phyloP scores from a whole-genome alignment of 35 echinoderm and acorn worm species.

The Lytechinus variegatus region DNA sequence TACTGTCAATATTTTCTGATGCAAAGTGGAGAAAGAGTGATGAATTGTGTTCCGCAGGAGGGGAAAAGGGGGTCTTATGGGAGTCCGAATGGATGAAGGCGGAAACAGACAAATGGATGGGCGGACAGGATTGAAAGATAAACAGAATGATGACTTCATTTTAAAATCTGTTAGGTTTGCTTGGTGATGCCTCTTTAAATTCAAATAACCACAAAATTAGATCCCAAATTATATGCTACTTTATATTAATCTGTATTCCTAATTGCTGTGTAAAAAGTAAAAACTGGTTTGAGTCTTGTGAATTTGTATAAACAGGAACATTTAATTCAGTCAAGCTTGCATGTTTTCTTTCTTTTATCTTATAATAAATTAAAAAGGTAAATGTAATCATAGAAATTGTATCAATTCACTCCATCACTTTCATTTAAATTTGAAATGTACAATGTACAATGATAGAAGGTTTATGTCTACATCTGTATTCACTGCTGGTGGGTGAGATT shows the following conservation, averaged over 20 bases:
- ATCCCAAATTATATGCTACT: not conserved
- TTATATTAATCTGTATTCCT: no score
- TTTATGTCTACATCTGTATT: no score
- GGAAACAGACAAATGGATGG: conserved; percentile 10
- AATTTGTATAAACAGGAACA: no score
- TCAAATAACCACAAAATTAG: not conserved
- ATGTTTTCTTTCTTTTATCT: no score
- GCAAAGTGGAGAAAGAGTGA: not conserved
- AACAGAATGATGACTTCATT: not conserved
- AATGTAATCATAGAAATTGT: no score
- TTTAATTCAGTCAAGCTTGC: no score
- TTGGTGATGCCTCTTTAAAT: not conserved
- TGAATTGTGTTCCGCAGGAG: not conserved
- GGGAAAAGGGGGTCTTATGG: not conserved
- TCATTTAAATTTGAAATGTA: no score
- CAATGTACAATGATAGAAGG: no score
- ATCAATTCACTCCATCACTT: no score
- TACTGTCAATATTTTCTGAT: not conserved
- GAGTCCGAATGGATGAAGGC: not conserved
- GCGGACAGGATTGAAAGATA: not conserved
- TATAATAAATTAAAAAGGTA: no score
- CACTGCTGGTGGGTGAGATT: not conserved
- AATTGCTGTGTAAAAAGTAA: no score
- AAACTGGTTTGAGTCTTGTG: no score
- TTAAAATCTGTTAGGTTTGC: not conserved